Evolutionary conservation across 2,888 invertebrate genomes (phyloP), one percentile per base, ranked within the genome.

Genomic region (Platycnemis pennipes): DNA sequence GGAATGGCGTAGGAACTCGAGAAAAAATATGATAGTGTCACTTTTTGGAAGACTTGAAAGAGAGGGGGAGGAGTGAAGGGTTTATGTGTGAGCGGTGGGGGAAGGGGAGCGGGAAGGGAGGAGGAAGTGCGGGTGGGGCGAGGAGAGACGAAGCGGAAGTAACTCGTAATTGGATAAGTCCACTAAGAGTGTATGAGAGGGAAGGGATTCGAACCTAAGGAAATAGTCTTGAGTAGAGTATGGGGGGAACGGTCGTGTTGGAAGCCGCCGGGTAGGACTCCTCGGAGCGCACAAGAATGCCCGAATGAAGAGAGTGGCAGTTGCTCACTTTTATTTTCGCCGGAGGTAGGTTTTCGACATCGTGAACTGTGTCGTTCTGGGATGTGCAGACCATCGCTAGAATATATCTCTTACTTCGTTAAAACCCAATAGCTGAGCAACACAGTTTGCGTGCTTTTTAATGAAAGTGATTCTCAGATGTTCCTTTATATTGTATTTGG

Each of bases 141-240:
- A 53, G 37, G 7, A 26, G 63, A 63, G 63, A 63, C 63, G 77
- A 16, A 77, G 77, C 77, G 77, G 37, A 77, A 77, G 16, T 77
- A 77, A 77, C 11, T 77, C 77, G 77, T 46, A 88, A 88, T 46
- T 88, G 88, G 53, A 88, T 49, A 88, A 49, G 88, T 46, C 86
- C 1, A 44, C 86, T 42, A 37, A 86, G 86, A 44, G 16, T 87
- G 22, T 46, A 46, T 44, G 87, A 8, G 26, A 42, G n/a, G 26
- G 45, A 46, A 26, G 46, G n/a, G 45, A 45, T 44, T 22, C 46
- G 45, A 87, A 46, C 26, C 22, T 22, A 45, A 87, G 46, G 87
- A 26, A 2, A 26, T 0, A n/a, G 46, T 44, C 11, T 13, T 87
- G 26, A 44, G 86, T 42, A 8, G 16, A 8, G 42, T 16, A 44